phyloP scores from a whole-genome alignment of 2,888 invertebrate species.

The Lasioglossum calceatum region DNA sequence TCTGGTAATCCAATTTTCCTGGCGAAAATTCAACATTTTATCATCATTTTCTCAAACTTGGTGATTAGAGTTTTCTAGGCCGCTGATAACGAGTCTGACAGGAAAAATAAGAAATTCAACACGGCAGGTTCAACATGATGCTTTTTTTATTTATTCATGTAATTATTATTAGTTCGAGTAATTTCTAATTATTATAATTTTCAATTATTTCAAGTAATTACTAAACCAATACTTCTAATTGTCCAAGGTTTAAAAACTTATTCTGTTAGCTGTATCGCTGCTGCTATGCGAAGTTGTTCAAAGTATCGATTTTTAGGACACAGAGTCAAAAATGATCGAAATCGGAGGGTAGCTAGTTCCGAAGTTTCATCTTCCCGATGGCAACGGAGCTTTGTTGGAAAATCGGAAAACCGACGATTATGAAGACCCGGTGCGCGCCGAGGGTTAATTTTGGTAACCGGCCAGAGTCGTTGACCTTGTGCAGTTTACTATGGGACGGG shows the following conservation, averaged over 20 bases:
- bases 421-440: conserved; percentile 2
- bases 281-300: background rate
- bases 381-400: background rate
- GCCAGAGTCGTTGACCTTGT: conserved; percentile 57
- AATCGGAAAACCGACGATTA: conserved; percentile 51
- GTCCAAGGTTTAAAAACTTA: no score
- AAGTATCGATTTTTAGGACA: background rate
- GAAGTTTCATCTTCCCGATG: background rate
- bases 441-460: conserved; percentile 66
- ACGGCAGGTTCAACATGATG: no score
- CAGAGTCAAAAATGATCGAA: background rate
- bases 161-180: no score
- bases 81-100: no score
- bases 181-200: no score
- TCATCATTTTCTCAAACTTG: background rate
- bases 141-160: no score
- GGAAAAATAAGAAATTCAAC: no score
- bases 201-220: no score
- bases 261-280: no score
- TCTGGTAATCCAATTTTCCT: background rate
- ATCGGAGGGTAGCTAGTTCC: background rate
- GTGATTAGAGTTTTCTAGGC: no score
- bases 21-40: background rate
- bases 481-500: background rate
- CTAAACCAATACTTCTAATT: no score